Base-by-base conservation (phyloP, 1,140 invertebrate species). In the Bombyx mandarina region DNA sequence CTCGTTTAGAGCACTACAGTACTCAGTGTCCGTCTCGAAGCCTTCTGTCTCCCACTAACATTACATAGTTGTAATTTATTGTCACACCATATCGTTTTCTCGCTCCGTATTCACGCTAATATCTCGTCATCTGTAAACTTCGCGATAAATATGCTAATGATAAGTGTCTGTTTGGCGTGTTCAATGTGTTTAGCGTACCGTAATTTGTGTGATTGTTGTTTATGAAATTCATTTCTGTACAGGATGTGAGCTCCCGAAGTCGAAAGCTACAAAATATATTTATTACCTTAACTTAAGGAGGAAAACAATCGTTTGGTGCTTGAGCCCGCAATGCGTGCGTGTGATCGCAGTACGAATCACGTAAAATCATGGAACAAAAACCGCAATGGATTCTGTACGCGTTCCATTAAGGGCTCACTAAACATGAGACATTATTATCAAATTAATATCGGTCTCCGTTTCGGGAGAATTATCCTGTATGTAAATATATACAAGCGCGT, bases 171-270 rank as follows among this genome's bases (percentile, higher is more conserved):
- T 79, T 65, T 75, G 77, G 70, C 82, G 83, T 74, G 79, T 76
- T 80, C 81, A 72, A 82, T 86, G 79, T 78, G 76, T 82, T 82
- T 79, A 81, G 82, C 78, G 79, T 80, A 73, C 74, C 74, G 76
- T 82, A 62, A 70, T 75, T 66, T 60, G 79, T 82, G 73, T 82
- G 81, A 60, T 66, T 83, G 79, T 62, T 68, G 63, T 80, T 78
- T 74, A 81, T 79, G 72, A 79, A 82, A 77, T 75, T 79, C 77
- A 82, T 82, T 86, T 86, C 78, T 85, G 79, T 35, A 35, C 26
- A 35, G 26, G 26, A 35, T 5, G 4, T 5, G 4, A 35, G 26
- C 26, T 35, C 26, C 26, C 26, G 26, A 35, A 35, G 26, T 35
- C 26, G 26, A 35, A 35, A 35, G 2, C 26, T 35, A 35, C 2